phyloP scores from a whole-genome alignment of 1,140 invertebrate species.

The Temnothorax longispinosus region DNA sequence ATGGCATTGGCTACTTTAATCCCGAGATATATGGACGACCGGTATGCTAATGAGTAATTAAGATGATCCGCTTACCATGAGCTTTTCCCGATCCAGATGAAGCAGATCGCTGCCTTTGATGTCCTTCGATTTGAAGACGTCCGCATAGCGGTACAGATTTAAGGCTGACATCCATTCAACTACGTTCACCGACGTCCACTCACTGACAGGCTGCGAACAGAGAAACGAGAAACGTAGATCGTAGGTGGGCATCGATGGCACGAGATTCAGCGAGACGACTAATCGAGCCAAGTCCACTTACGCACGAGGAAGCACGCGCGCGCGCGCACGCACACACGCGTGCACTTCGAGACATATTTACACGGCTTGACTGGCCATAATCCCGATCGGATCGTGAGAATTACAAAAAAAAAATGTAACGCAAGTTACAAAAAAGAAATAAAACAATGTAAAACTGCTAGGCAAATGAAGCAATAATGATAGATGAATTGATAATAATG shows the following conservation, averaged over 20 bases:
- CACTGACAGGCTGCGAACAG: conserved; percentile 88
- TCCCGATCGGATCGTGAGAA: background rate
- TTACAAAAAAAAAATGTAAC: background rate
- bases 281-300: conserved; percentile 36
- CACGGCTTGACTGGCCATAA: background rate
- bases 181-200: conserved; percentile 90
- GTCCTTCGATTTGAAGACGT: conserved; percentile 91
- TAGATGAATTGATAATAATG: background rate
- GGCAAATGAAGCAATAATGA: background rate
- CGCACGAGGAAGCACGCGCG: conserved; percentile 1
- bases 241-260: conserved; percentile 35
- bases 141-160: conserved; percentile 90
- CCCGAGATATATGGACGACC: conserved; percentile 30
- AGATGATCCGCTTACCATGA: conserved; percentile 87
- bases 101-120: conserved; percentile 90
- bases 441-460: background rate
- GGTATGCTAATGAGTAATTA: conserved; percentile 46
- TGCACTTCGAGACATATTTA: background rate
- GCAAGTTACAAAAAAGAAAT: background rate
- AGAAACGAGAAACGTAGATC: conserved; percentile 13
- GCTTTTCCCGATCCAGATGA: conserved; percentile 89
- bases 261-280: conserved; percentile 3
- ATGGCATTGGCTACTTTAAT: conserved; percentile 1
- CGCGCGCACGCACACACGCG: background rate
- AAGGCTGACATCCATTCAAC: conserved; percentile 92